phyloP scores from a whole-genome alignment of 2,797 vertebrate genomes.

The Tympanoctomys barrerae region DNA sequence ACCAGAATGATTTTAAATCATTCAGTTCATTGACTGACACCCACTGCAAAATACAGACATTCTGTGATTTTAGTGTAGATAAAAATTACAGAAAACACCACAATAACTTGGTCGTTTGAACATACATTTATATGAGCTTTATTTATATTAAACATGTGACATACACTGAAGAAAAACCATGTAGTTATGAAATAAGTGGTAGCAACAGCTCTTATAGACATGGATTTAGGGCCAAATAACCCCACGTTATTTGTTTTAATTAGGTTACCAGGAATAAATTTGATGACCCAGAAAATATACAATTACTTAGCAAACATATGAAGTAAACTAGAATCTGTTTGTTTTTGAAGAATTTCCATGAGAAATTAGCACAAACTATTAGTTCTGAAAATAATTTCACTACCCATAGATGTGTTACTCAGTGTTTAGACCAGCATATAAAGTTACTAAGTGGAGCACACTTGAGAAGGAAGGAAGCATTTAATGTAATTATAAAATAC shows the following conservation, averaged over 20 bases:
- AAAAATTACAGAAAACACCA: conserved; percentile 86
- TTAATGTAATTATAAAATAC: conserved; percentile 82
- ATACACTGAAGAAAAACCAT: conserved; percentile 23
- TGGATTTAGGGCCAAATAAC: conserved; percentile 59
- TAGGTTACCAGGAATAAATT: conserved; percentile 43
- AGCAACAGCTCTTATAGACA: conserved; percentile 55
- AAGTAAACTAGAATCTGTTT: conserved; percentile 79
- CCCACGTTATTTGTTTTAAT: conserved; percentile 79
- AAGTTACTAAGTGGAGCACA: conserved; percentile 70
- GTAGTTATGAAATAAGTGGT: conserved; percentile 6
- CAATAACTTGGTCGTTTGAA: conserved; percentile 70
- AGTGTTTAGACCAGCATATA: conserved; percentile 84
- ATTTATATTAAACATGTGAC: conserved; percentile 56
- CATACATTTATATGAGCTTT: conserved; percentile 43
- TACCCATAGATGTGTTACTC: conserved; percentile 85
- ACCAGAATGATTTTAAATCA: background rate
- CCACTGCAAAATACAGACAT: conserved; percentile 85
- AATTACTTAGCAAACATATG: conserved; percentile 19
- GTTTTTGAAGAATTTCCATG: conserved; percentile 89
- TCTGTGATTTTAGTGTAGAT: conserved; percentile 79
- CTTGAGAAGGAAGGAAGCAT: conserved; percentile 70
- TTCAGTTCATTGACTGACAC: conserved; percentile 80
- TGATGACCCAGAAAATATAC: background rate
- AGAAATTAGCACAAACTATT: conserved; percentile 74
- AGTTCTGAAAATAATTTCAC: conserved; percentile 85